These are phyloP conservation scores for Altica lythri DNA, from an alignment of 2,888 invertebrate genomes.

Conservation along the genomic window DNA sequence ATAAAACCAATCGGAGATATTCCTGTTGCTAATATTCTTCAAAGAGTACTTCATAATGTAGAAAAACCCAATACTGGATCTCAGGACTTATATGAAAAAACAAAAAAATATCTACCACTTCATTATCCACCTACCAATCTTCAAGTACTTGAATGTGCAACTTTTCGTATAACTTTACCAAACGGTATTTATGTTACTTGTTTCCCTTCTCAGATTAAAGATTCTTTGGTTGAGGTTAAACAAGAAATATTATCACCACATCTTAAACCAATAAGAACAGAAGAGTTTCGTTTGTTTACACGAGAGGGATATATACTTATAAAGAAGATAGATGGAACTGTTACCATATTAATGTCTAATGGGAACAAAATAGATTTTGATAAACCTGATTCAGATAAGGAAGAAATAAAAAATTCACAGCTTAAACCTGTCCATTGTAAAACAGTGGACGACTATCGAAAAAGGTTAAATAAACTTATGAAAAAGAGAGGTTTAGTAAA, in stretches of 20 bases:
- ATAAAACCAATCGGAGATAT: slow-evolving; percentile 24
- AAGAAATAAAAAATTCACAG: slow-evolving; percentile 23
- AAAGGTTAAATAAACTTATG: slow-evolving; percentile 35
- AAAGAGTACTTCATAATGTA: slow-evolving; percentile 23
- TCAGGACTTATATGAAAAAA: too few relatives aligned
- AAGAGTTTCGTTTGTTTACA: slow-evolving; percentile 45
- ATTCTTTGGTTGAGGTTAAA: slow-evolving; percentile 38
- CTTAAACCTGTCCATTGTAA: slow-evolving; percentile 35
- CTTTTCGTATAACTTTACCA: slow-evolving; percentile 43
- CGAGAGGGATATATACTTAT: slow-evolving; percentile 42
- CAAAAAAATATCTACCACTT: slow-evolving; percentile 23
- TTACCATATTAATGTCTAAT: slow-evolving; percentile 42
- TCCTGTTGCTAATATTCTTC: slow-evolving; percentile 30
- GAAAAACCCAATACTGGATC: too few relatives aligned
- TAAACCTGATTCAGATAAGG: slow-evolving; percentile 32
- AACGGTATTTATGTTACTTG: slow-evolving; percentile 42
- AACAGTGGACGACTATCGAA: slow-evolving; percentile 37
- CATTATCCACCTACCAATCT: neutral
- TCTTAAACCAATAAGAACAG: slow-evolving; percentile 30
- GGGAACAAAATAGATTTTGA: slow-evolving; percentile 44
- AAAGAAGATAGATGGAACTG: slow-evolving; percentile 42
- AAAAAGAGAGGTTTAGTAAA: slow-evolving; percentile 16
- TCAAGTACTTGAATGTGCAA: neutral
- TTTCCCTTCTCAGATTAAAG: slow-evolving; percentile 34
- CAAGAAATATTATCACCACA: slow-evolving; percentile 37